A percentile compares a stretch with the other conserved stretches of the same genome.
phyloP scores from a whole-genome alignment of 2,797 vertebrate species.

The Hipposideros larvatus region DNA sequence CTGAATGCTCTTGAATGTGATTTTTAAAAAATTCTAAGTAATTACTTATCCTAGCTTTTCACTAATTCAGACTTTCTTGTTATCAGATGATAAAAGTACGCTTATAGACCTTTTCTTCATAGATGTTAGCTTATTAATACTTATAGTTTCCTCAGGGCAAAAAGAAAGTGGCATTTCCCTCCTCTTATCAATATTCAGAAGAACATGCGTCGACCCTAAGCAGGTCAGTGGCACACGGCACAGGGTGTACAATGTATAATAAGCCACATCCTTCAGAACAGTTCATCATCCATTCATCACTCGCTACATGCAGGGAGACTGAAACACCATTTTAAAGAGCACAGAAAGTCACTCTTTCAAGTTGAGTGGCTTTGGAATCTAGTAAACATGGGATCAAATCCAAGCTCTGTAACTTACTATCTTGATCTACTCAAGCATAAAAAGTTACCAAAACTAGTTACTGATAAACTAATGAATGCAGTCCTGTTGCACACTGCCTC shows the following conservation, averaged over 20 bases:
- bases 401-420: neutral
- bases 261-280: neutral
- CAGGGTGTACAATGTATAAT: neutral
- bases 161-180: constrained; percentile 2
- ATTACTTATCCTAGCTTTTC: constrained; percentile 58
- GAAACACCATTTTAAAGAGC: constrained; percentile 49
- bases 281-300: constrained; percentile 16
- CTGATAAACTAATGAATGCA: neutral
- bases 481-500: neutral
- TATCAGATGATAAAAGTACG: constrained; percentile 29
- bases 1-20: constrained; percentile 22
- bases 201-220: constrained; percentile 14
- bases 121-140: constrained; percentile 55
- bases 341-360: neutral
- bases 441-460: constrained; percentile 14
- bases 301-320: neutral
- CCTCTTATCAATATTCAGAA: constrained; percentile 56
- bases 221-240: neutral
- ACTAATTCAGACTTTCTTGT: constrained; percentile 51
- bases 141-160: neutral
- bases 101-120: constrained; percentile 46
- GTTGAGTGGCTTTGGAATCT: neutral
- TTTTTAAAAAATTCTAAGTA: constrained; percentile 49
- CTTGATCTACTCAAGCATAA: neutral
- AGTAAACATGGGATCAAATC: neutral